phyloP scores from a whole-genome alignment of 2,113 vertebrate species.

The Gambusia holbrooki region DNA sequence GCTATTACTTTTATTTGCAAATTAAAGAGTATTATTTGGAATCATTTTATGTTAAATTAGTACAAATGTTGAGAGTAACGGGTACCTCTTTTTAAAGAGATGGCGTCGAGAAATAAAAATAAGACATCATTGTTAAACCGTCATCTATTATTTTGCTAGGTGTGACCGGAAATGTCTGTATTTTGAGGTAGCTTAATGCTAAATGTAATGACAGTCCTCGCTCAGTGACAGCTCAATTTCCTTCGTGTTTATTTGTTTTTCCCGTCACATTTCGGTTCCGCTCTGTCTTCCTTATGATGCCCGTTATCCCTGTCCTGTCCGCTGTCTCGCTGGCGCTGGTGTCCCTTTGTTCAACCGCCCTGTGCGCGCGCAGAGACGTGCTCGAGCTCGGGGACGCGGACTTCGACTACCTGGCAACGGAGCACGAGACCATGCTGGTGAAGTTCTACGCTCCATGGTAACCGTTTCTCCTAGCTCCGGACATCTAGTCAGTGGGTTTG shows the following conservation, averaged over 20 bases:
- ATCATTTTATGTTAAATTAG: neutral
- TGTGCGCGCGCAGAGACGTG: conserved; percentile 58
- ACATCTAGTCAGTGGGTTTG: neutral
- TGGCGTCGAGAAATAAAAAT: neutral
- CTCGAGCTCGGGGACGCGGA: conserved; percentile 76
- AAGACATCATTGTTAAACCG: neutral
- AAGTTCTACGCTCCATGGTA: conserved; percentile 83
- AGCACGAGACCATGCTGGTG: conserved; percentile 81
- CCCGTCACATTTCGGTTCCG: too few species aligned
- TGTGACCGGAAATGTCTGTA: neutral
- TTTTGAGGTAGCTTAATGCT: neutral
- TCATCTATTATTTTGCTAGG: conserved; percentile 21
- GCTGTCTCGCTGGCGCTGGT: conserved; percentile 26
- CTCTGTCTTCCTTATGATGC: conserved; percentile 29
- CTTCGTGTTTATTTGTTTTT: neutral
- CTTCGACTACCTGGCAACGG: conserved; percentile 76
- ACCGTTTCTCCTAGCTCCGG: conserved; percentile 22
- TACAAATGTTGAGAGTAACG: neutral
- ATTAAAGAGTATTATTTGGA: neutral
- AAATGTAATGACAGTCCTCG: neutral
- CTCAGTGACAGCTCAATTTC: neutral
- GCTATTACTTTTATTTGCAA: fast-evolving
- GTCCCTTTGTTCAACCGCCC: conserved; percentile 2
- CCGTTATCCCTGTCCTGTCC: conserved; percentile 7
- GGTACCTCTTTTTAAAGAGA: neutral